phyloP scores from a whole-genome alignment of 2,797 vertebrate species.

The Tokudaia muenninki region DNA sequence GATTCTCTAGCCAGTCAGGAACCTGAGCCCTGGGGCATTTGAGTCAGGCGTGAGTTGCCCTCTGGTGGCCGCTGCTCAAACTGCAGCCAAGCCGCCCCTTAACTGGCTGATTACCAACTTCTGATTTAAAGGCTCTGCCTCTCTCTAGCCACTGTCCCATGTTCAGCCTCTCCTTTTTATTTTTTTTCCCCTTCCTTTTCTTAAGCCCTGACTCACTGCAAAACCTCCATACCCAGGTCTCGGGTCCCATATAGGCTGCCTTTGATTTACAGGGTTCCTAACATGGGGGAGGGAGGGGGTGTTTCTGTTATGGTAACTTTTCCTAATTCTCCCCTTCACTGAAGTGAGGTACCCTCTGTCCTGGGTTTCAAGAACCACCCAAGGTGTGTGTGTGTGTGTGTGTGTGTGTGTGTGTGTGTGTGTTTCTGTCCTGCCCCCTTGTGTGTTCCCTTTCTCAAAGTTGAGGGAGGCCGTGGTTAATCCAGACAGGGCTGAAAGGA shows the following conservation, averaged over 20 bases:
- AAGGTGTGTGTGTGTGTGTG: no score
- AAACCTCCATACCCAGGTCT: background rate
- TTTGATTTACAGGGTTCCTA: background rate
- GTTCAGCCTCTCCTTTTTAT: background rate
- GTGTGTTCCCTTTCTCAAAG: background rate
- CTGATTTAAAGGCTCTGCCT: background rate
- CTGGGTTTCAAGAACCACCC: background rate
- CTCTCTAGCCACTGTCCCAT: background rate
- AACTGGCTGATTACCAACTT: background rate
- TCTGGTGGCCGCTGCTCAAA: conserved; percentile 75
- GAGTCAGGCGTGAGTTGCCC: conserved; percentile 60
- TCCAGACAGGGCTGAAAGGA: background rate
- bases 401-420: no score
- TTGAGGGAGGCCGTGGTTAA: background rate
- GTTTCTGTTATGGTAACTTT: background rate
- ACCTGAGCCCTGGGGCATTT: background rate
- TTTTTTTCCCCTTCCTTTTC: no score
- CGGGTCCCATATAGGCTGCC: background rate
- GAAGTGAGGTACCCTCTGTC: background rate
- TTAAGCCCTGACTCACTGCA: background rate
- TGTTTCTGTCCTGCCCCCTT: background rate
- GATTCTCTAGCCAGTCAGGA: background rate
- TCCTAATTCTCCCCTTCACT: background rate
- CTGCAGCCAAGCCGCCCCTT: conserved; percentile 35
- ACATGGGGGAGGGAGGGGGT: background rate